Evolutionary conservation across 2,113 vertebrate genomes (phyloP).

Genomic region (Hepsetus odoe): DNA sequence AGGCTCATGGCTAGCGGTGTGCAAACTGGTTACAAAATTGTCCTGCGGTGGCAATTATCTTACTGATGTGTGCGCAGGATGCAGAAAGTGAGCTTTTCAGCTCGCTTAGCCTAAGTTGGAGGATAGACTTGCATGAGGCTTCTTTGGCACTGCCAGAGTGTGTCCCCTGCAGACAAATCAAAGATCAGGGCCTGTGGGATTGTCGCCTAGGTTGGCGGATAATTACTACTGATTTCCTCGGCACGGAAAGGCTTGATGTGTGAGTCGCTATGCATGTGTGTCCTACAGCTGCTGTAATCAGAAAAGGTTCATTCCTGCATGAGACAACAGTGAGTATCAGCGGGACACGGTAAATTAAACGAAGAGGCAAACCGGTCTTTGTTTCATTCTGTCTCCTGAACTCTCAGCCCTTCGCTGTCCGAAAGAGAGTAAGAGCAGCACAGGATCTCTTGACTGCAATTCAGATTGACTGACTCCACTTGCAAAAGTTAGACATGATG

Average conservation of each 20-base stretch:
- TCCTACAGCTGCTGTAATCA: constrained; percentile 65
- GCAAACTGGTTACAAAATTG: constrained; percentile 32
- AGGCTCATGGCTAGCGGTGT: constrained; percentile 8
- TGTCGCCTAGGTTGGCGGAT: not conserved
- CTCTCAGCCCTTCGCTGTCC: not conserved
- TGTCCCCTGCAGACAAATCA: constrained; percentile 61
- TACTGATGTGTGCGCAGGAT: constrained; percentile 49
- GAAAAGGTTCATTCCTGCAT: constrained; percentile 70
- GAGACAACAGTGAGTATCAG: constrained; percentile 67
- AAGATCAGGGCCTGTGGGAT: constrained; percentile 65
- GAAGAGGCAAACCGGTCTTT: constrained; percentile 66
- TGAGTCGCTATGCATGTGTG: constrained; percentile 3
- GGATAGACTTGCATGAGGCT: constrained; percentile 56
- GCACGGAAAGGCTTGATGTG: constrained; percentile 17
- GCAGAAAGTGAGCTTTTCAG: constrained; percentile 46
- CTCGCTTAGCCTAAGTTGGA: constrained; percentile 58
- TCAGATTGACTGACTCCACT: too few relatives aligned
- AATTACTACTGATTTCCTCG: constrained; percentile 38
- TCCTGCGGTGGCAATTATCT: constrained; percentile 54
- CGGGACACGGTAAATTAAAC: constrained; percentile 67
- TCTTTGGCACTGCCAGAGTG: constrained; percentile 59
- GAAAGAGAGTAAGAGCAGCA: too few relatives aligned
- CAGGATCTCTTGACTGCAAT: too few relatives aligned
- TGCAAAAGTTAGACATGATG: too few relatives aligned
- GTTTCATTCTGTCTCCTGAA: not conserved